Conservation (phyloP, 2,888 invertebrate species). For the Lordiphosa andalusiaca region DNA sequence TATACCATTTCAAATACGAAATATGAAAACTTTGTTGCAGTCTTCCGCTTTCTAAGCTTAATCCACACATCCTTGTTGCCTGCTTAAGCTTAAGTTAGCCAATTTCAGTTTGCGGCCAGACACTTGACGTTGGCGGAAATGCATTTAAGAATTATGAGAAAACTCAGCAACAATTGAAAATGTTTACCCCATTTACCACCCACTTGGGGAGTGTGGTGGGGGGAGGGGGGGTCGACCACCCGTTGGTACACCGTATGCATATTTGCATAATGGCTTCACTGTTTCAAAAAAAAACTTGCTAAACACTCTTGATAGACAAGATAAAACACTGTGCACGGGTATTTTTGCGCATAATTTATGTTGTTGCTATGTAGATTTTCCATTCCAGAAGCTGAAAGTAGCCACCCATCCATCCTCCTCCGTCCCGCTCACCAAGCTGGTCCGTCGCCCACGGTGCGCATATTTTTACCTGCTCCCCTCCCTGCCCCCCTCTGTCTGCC, state of each 20-base stretch:
- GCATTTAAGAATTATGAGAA: constrained; percentile 61
- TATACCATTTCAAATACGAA: too few relatives aligned
- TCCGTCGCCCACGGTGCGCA: constrained; percentile 12
- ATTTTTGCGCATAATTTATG: constrained; percentile 73
- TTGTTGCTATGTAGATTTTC: constrained; percentile 58
- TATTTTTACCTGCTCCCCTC: constrained; percentile 36
- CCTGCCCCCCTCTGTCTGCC: background rate
- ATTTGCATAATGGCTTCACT: constrained; percentile 74
- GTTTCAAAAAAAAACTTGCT: constrained; percentile 72
- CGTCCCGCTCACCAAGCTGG: background rate
- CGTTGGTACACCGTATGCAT: constrained; percentile 55
- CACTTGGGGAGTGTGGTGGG: background rate
- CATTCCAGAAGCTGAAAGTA: constrained; percentile 9
- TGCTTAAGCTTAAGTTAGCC: constrained; percentile 26
- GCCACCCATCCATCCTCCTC: constrained; percentile 4
- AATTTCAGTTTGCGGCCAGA: constrained; percentile 42
- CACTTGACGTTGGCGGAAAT: constrained; percentile 44
- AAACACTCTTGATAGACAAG: constrained; percentile 75
- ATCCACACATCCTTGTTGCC: constrained; percentile 1
- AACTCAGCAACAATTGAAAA: constrained; percentile 45
- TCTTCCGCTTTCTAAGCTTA: background rate
- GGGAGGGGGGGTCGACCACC: constrained; percentile 13
- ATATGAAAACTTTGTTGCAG: too few relatives aligned
- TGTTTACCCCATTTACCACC: constrained; percentile 15
- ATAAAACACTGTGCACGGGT: constrained; percentile 66